Conservation (phyloP, 30 jellyfish, hydroid and myxozoan genomes). For the Haliclystus octoradiatus region DNA sequence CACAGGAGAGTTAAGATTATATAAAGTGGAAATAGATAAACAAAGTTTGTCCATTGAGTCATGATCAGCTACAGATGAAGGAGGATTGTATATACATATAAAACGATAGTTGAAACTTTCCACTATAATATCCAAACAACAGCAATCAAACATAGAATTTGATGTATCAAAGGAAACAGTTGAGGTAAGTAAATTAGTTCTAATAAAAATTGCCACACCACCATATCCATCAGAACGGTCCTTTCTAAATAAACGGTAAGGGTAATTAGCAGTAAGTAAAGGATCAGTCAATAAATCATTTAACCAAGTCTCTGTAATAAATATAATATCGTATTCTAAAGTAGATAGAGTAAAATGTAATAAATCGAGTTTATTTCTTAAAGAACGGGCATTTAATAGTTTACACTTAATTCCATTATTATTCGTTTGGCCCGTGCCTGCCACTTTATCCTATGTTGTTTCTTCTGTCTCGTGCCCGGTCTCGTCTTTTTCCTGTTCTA, state of each 20-base stretch:
- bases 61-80: not conserved
- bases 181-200: not conserved
- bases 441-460: no score
- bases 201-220: slow-evolving; percentile 7
- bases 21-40: not conserved
- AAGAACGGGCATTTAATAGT: no score
- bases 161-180: no score
- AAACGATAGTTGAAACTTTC: no score
- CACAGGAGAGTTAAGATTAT: not conserved
- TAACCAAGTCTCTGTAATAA: slow-evolving; percentile 16
- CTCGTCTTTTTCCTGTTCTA: no score
- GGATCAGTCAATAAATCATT: not conserved
- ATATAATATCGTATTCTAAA: slow-evolving; percentile 5
- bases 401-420: no score
- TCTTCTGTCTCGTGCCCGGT: no score
- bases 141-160: no score
- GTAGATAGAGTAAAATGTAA: no score
- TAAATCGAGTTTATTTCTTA: no score
- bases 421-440: no score
- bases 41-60: not conserved
- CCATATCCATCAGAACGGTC: slow-evolving; percentile 21
- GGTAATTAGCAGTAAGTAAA: not conserved
- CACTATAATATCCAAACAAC: no score
- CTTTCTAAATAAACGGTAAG: not conserved
- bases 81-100: not conserved